These are phyloP conservation scores for Cacatua alba DNA, from an alignment of 2,113 vertebrate genomes.

Conservation along the genomic window DNA sequence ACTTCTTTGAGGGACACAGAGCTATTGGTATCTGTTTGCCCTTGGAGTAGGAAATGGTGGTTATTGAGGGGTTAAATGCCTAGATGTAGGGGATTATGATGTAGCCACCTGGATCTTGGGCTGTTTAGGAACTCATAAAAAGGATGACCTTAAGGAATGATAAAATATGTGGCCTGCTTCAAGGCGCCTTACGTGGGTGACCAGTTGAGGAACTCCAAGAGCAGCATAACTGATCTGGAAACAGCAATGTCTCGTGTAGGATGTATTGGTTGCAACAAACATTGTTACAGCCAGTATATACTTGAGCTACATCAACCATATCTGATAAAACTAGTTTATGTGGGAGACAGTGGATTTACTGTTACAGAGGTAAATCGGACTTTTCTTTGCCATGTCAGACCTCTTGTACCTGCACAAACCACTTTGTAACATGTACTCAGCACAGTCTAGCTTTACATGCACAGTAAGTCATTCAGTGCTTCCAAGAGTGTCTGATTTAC, in stretches of 20 bases:
- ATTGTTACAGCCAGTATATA: not conserved
- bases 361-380: not conserved
- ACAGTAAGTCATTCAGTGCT: not conserved
- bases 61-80: not conserved
- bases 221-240: not conserved
- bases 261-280: not conserved
- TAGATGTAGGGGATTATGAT: not conserved
- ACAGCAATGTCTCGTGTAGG: not conserved
- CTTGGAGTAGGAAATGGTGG: not conserved
- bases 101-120: not conserved
- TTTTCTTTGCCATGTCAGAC: not conserved
- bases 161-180: not conserved
- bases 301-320: not conserved
- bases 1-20: not conserved
- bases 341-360: not conserved
- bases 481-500: not conserved
- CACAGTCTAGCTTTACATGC: fast-evolving
- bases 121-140: not conserved
- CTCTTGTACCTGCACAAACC: not conserved
- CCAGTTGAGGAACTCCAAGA: not conserved
- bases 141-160: not conserved
- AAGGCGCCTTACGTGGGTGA: not conserved
- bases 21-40: not conserved
- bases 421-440: not conserved
- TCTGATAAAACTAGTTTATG: not conserved